Conservation (phyloP, 2,113 vertebrate species). For the Salminus brasiliensis region DNA sequence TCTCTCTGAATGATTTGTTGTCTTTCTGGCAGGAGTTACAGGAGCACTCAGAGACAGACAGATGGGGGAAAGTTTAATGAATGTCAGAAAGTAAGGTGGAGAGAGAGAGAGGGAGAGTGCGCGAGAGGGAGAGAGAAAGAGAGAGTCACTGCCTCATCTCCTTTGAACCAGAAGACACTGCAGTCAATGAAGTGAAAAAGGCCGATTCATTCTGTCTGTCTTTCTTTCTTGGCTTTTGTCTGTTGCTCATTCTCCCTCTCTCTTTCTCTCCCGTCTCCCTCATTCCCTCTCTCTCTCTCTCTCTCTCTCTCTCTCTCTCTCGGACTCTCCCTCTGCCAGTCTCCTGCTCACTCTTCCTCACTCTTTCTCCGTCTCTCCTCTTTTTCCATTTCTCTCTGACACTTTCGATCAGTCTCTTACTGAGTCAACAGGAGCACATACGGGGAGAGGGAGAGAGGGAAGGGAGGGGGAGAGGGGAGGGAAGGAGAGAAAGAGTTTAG, state of each 20-base stretch:
- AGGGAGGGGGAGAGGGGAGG: not conserved
- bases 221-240: constrained; percentile 41
- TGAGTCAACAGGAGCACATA: not conserved
- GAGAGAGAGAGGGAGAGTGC: not conserved
- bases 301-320: not conserved
- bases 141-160: constrained; percentile 22
- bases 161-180: constrained; percentile 57
- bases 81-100: constrained; percentile 37
- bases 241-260: not conserved
- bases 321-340: not conserved
- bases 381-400: not conserved
- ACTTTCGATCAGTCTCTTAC: not conserved
- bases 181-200: constrained; percentile 64
- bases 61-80: constrained; percentile 33
- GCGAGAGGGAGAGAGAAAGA: constrained; percentile 6
- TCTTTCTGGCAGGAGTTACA: constrained; percentile 7
- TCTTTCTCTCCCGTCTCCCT: constrained; percentile 40
- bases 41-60: constrained; percentile 12
- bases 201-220: constrained; percentile 58
- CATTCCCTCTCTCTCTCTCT: constrained; percentile 10
- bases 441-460: not conserved
- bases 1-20: not conserved
- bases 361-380: not conserved
- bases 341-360: no score
- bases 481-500: not conserved